Conservation (phyloP, 2,113 vertebrate species). For the Syngnathus floridae region DNA sequence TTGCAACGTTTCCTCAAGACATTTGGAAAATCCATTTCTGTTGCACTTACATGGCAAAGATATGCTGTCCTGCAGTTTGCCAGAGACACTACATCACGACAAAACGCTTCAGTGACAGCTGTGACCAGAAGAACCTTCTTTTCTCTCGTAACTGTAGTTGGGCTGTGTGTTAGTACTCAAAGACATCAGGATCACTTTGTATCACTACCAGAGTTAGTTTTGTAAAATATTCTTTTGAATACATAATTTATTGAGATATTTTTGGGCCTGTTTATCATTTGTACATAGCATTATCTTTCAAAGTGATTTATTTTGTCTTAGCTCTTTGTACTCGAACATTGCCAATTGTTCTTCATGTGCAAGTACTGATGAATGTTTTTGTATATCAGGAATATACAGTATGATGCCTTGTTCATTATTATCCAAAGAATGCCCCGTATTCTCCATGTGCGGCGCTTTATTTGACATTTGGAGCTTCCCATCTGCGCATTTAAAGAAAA, state of each 20-base stretch:
- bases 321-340: conserved; percentile 61
- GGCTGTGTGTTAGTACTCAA: conserved; percentile 45
- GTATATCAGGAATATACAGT: conserved; percentile 68
- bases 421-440: conserved; percentile 56
- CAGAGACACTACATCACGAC: conserved; percentile 32
- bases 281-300: conserved; percentile 64
- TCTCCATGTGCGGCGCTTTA: conserved; percentile 40
- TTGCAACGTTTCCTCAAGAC: conserved; percentile 35
- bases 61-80: conserved; percentile 24
- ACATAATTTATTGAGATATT: conserved; percentile 71
- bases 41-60: conserved; percentile 48
- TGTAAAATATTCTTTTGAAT: conserved; percentile 68
- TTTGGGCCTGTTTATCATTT: conserved; percentile 52
- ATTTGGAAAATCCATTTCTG: conserved; percentile 39
- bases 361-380: conserved; percentile 66
- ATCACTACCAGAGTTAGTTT: conserved; percentile 59
- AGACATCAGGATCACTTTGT: conserved; percentile 58
- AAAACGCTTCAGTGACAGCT: conserved; percentile 51
- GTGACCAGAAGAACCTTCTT: conserved; percentile 44
- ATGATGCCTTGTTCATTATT: conserved; percentile 42
- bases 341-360: conserved; percentile 60
- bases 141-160: conserved; percentile 35
- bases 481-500: conserved; percentile 30
- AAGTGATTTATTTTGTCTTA: conserved; percentile 58
- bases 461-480: conserved; percentile 25